A percentile compares a stretch with the other conserved stretches of the same genome.
phyloP scores from a whole-genome alignment of 2,113 vertebrate species.

The Pseudopipra pipra region DNA sequence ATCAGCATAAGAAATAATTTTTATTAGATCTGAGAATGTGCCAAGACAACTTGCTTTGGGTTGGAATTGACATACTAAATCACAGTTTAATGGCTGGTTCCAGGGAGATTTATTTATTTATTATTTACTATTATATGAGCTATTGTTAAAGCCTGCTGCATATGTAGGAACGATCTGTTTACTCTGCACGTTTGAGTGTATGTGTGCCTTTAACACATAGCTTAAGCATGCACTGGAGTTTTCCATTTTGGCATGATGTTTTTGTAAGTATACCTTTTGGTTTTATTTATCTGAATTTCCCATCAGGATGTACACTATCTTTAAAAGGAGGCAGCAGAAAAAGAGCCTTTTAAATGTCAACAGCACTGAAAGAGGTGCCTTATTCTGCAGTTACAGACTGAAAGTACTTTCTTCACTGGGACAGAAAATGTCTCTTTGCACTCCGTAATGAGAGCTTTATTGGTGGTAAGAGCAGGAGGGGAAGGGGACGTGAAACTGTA shows the following conservation, averaged over 20 bases:
- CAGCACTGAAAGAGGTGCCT: not conserved
- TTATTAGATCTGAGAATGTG: not conserved
- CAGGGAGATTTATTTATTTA: not conserved
- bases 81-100: not conserved
- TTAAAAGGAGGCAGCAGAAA: conserved; percentile 3
- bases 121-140: not conserved
- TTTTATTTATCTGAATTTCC: not conserved
- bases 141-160: not conserved
- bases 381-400: not conserved
- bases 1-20: not conserved
- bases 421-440: not conserved
- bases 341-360: not conserved
- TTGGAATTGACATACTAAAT: not conserved
- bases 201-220: not conserved
- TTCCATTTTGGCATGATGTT: not conserved
- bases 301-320: not conserved
- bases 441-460: not conserved
- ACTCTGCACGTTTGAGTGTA: not conserved
- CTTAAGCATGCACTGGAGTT: not conserved
- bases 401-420: not conserved
- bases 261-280: not conserved
- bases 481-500: not conserved
- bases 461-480: not conserved
- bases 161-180: not conserved
- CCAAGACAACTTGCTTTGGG: not conserved